Conservation (phyloP, 30 jellyfish, hydroid and myxozoan species). For the Aurelia aurita complex sp. Pacific region DNA sequence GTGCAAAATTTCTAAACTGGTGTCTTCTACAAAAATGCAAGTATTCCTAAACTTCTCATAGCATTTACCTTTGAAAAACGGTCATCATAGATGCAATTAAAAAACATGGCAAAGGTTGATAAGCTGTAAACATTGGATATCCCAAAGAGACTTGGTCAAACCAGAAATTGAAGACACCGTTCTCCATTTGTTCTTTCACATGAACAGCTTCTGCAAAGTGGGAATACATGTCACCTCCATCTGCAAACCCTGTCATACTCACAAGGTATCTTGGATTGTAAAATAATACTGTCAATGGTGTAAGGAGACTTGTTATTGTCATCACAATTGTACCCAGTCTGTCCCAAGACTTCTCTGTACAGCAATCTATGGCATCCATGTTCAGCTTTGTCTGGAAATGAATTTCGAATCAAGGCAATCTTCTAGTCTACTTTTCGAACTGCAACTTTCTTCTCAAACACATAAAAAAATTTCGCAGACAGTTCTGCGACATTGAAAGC, state of each 20-base stretch:
- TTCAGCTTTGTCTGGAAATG: too few species aligned
- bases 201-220: constrained; percentile 77
- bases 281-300: constrained; percentile 45
- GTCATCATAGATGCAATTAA: constrained; percentile 71
- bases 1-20: too few species aligned
- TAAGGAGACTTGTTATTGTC: constrained; percentile 17
- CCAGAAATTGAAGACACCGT: constrained; percentile 74
- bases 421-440: too few species aligned
- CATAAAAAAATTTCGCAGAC: too few species aligned
- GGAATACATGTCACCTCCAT: constrained; percentile 83
- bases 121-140: constrained; percentile 78
- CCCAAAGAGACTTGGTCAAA: constrained; percentile 69
- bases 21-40: too few species aligned
- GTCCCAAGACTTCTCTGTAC: background rate
- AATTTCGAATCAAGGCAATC: too few species aligned
- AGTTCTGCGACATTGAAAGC: too few species aligned
- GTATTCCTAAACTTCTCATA: background rate
- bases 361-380: too few species aligned
- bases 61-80: constrained; percentile 55
- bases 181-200: constrained; percentile 64
- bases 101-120: constrained; percentile 83
- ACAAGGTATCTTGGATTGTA: constrained; percentile 56
- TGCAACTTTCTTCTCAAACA: too few species aligned
- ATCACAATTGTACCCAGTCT: constrained; percentile 26
- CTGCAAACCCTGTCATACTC: constrained; percentile 70